These are phyloP conservation scores for Amazona ochrocephala DNA, from an alignment of 2,797 vertebrate species.

Conservation along the genomic window DNA sequence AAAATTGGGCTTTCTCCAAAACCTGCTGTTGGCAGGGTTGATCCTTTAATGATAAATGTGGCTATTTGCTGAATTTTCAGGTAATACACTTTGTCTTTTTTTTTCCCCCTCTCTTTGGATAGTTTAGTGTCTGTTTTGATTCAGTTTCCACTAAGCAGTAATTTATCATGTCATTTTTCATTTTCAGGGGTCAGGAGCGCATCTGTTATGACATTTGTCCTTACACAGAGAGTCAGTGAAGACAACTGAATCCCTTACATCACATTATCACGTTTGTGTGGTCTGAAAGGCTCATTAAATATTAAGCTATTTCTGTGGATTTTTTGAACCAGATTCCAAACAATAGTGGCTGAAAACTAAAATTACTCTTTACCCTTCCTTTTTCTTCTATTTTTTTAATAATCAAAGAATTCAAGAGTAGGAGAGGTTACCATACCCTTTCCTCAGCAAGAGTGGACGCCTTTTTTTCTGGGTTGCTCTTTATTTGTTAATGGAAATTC, in stretches of 20 bases:
- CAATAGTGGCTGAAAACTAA: background rate
- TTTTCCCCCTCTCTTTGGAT: background rate
- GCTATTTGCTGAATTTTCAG: constrained; percentile 20
- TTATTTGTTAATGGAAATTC: background rate
- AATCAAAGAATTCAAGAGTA: background rate
- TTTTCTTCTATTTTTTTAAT: background rate
- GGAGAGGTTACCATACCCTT: background rate
- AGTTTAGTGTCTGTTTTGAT: background rate
- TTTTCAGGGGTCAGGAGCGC: background rate
- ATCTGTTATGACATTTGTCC: background rate
- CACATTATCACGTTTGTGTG: background rate
- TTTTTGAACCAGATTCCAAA: constrained; percentile 28
- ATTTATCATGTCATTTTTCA: constrained; percentile 12
- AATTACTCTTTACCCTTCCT: background rate
- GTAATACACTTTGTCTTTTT: background rate
- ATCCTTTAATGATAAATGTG: background rate
- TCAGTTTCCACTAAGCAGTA: constrained; percentile 3
- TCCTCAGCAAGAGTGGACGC: background rate
- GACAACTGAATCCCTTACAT: constrained; percentile 10
- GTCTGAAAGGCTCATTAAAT: constrained; percentile 15
- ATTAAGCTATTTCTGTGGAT: background rate
- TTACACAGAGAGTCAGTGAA: background rate
- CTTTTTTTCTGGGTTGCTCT: background rate
- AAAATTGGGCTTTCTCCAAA: constrained; percentile 18
- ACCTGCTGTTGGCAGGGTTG: background rate